Base-by-base conservation (phyloP, 2,113 vertebrate species). In the Ptychochromis oligacanthus region DNA sequence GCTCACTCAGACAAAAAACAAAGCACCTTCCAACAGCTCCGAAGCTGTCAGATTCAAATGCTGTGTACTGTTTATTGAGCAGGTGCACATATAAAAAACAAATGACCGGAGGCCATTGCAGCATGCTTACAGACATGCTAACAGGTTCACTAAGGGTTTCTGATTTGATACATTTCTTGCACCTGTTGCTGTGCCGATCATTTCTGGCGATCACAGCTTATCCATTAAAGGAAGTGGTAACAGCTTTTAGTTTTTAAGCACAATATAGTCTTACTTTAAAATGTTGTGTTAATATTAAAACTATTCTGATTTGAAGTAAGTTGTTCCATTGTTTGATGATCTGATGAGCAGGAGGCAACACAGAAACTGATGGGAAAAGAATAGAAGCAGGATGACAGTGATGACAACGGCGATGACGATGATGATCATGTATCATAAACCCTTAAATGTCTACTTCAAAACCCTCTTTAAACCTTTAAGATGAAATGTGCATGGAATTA, bases 401-500 rank as follows among this genome's bases (percentile, higher is more conserved):
- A 55, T 5, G 77, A 75, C 6, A 2, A 79, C 6, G 26, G 75
- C 34, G 49, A 54, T 15, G 59, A 46, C 64, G 81, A 85, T 17
- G 57, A 70, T 49, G 79, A 52, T 52, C 26, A 72, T 31, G 67
- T 8, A 75, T 59, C 7, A 20, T 40, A n/a, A 74, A 38, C 3
- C 22, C 20, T 46, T 22, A 57, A 52, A 24, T 18, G 1, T 46
- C 28, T 31, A 65, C 55, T 34, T 49, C 22, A 31, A 78, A 54
- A 8, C 38, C 26, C 4, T 67, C 18, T 74, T 14, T 22, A 14
- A 75, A 4, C 2, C 6, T 12, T 76, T n/a, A 80, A 80, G 58
- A n/a, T 88, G 77, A 91, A 89, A 89, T 91, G 31, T 83, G 62
- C 20, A 83, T 79, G 77, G 62, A 84, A 78, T 31, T 20, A 81